phyloP scores from a whole-genome alignment of 2,888 invertebrate species.

The Argyresthia albistria region DNA sequence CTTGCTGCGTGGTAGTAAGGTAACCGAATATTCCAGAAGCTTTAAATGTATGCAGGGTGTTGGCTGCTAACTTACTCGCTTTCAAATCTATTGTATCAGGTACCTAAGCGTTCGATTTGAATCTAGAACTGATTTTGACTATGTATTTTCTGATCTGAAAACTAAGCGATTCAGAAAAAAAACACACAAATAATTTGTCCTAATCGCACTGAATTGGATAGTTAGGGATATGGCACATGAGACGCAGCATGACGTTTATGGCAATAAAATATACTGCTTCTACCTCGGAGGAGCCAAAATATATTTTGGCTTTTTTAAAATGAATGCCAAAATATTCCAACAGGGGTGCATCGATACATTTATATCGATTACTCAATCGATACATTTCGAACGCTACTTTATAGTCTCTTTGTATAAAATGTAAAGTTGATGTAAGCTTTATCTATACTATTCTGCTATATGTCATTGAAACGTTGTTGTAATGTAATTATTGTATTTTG shows the following conservation, averaged over 20 bases:
- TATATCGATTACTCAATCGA: neutral
- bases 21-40: conserved; percentile 33
- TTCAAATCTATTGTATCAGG: conserved; percentile 20
- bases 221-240: no score
- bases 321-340: no score
- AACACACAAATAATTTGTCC: no score
- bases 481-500: conserved; percentile 9
- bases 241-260: no score
- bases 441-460: conserved; percentile 14
- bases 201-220: no score
- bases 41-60: conserved; percentile 71
- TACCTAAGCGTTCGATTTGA: conserved; percentile 7
- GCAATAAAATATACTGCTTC: no score
- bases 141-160: no score
- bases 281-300: no score
- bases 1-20: conserved; percentile 58
- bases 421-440: conserved; percentile 18
- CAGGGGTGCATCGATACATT: no score
- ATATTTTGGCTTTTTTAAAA: no score
- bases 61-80: conserved; percentile 48
- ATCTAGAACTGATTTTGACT: no score
- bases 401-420: conserved; percentile 28
- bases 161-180: no score
- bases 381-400: conserved; percentile 16
- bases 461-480: conserved; percentile 4